These are phyloP conservation scores for Cephalopholis sonnerati DNA, from an alignment of 2,113 vertebrate species.

Conservation along the genomic window DNA sequence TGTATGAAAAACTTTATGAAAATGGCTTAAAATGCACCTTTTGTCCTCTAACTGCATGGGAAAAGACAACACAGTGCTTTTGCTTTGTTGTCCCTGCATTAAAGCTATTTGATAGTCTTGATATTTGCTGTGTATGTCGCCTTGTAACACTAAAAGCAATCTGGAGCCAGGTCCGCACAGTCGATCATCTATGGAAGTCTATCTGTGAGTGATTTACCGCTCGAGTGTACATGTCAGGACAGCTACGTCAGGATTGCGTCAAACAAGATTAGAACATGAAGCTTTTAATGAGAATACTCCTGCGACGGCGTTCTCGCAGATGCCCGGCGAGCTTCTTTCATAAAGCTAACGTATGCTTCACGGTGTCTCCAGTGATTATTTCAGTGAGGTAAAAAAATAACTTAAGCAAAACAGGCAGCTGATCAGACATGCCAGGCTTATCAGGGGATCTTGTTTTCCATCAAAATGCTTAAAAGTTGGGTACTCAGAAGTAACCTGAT, in stretches of 20 bases:
- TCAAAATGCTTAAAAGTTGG: slow-evolving; percentile 18
- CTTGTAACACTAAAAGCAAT: slow-evolving; percentile 43
- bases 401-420: slow-evolving; percentile 26
- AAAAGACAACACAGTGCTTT: neutral
- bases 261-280: slow-evolving; percentile 69
- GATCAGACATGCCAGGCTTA: slow-evolving; percentile 18
- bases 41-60: neutral
- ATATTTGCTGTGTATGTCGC: slow-evolving; percentile 1
- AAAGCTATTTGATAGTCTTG: neutral
- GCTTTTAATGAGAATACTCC: slow-evolving; percentile 72
- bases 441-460: slow-evolving; percentile 20
- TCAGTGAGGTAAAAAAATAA: slow-evolving; percentile 17
- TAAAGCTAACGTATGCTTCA: slow-evolving; percentile 30
- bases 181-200: slow-evolving; percentile 41
- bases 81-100: neutral
- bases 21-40: neutral
- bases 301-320: slow-evolving; percentile 24
- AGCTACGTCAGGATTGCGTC: slow-evolving; percentile 53
- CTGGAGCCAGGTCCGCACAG: slow-evolving; percentile 31
- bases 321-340: slow-evolving; percentile 14
- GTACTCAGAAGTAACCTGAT: slow-evolving; percentile 2
- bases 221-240: slow-evolving; percentile 67
- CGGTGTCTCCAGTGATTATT: slow-evolving; percentile 43
- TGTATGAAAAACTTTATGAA: neutral
- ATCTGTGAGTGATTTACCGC: slow-evolving; percentile 68